Conservation (phyloP, 2,797 vertebrate genomes). For the Sus cebifrons region DNA sequence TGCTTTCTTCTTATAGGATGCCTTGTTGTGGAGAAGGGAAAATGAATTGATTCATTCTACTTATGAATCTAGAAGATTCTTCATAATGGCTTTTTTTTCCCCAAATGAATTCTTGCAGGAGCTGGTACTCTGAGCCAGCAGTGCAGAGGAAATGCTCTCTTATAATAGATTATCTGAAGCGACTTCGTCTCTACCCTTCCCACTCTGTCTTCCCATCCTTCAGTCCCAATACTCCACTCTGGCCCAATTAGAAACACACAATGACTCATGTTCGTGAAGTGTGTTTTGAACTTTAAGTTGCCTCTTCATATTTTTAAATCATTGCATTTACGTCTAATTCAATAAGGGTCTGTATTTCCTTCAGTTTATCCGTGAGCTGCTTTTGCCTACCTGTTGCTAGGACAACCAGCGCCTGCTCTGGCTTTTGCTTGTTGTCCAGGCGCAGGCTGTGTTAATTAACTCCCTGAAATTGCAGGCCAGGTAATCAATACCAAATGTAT, state of each 20-base stretch:
- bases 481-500: slow-evolving; percentile 90
- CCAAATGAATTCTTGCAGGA: slow-evolving; percentile 7
- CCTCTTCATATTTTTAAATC: slow-evolving; percentile 81
- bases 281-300: slow-evolving; percentile 81
- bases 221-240: background rate
- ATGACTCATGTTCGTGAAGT: slow-evolving; percentile 71
- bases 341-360: slow-evolving; percentile 83
- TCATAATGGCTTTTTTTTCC: background rate
- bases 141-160: background rate
- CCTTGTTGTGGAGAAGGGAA: background rate
- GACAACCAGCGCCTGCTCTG: slow-evolving; percentile 88
- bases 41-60: background rate
- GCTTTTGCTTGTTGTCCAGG: slow-evolving; percentile 72
- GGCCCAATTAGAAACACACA: slow-evolving; percentile 70
- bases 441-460: slow-evolving; percentile 86
- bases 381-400: slow-evolving; percentile 89
- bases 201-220: background rate
- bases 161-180: background rate
- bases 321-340: slow-evolving; percentile 85
- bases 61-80: background rate
- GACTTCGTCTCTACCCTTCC: background rate
- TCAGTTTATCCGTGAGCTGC: slow-evolving; percentile 85
- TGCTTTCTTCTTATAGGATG: background rate
- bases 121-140: background rate
- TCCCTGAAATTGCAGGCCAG: slow-evolving; percentile 87